Base-by-base conservation (phyloP, 2,113 vertebrate species). In the Gobiocypris rarus region DNA sequence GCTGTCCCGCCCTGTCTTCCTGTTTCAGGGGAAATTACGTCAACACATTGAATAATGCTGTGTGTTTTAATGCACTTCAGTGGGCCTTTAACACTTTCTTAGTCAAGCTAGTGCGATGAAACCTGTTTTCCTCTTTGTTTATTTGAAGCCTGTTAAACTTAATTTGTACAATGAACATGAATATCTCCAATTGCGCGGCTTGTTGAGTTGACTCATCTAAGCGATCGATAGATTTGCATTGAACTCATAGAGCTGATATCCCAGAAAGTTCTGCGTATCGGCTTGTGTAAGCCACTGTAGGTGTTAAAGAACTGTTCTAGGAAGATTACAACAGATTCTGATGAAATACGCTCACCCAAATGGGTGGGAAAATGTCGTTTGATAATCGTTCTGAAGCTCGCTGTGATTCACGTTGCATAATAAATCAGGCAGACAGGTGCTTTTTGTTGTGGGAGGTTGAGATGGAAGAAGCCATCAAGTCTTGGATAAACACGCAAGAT, bases 401-500 rank as follows among this genome's bases (percentile, higher is more conserved):
- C 52, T 28, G n/a, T 56, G 34, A 48, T 59, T 80, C 43, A 15
- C 9, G 10, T 11, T 13, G 45, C 26, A n/a, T 48, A 75, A 22
- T 81, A 59, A 74, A 74, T 71, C 48, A 54, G 38, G 41, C 73
- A 43, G 74, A 61, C 76, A 54, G 22, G 75, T 52, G 48, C 22
- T 83, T 81, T 75, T 54, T 79, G 67, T 74, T 80, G 67, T 43
- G 48, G 74, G 82, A 34, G 54, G 14, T n/a, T 77, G 63, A 45
- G 56, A 26, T 52, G 65, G 58, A 82, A 82, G 41, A 9, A 22
- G 43, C 28, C 52, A 11, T 80, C 67, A 81, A 80, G 75, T 73
- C 65, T 59, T 45, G 76, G 56, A 83, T 80, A 83, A 86, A 83
- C 81, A 83, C n/a, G 56, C 19, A 31, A 79, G 75, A 83, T 78